Evolutionary conservation across 2,113 vertebrate species (phyloP).

Genomic region (Clupea harengus): DNA sequence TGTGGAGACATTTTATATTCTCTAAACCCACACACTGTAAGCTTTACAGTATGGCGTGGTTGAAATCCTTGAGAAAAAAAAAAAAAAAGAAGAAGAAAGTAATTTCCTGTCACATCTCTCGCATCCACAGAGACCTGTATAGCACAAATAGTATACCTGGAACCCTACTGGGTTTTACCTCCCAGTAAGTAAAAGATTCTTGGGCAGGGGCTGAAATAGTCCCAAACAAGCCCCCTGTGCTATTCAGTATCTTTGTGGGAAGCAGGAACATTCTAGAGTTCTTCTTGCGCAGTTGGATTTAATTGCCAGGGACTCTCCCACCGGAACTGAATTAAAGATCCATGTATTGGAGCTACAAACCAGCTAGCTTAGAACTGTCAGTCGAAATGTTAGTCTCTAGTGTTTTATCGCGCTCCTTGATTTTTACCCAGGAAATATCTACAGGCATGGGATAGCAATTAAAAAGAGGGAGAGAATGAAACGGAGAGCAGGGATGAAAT

Average conservation of each 20-base stretch:
- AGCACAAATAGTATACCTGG: not conserved
- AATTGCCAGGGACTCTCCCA: not conserved
- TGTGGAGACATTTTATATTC: not conserved
- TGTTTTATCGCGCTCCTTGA: not conserved
- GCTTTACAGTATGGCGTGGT: not conserved
- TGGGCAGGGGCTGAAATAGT: not conserved
- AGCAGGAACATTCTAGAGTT: not conserved
- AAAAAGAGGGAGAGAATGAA: not conserved
- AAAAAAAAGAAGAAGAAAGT: not conserved
- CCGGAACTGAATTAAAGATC: not conserved
- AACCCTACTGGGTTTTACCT: not conserved
- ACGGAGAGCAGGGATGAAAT: not conserved
- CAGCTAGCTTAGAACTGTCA: not conserved
- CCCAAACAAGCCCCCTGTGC: not conserved
- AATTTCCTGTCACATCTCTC: not conserved
- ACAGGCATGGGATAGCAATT: constrained; percentile 35
- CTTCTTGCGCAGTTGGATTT: not conserved
- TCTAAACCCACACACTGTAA: not conserved
- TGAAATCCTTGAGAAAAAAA: not conserved
- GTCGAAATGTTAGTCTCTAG: not conserved
- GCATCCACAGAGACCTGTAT: not conserved
- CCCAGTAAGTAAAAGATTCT: not conserved
- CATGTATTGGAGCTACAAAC: not conserved
- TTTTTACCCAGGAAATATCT: constrained; percentile 58
- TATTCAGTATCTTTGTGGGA: not conserved